Conservation (phyloP, 2,113 vertebrate genomes). For the Rhinogobius similis region DNA sequence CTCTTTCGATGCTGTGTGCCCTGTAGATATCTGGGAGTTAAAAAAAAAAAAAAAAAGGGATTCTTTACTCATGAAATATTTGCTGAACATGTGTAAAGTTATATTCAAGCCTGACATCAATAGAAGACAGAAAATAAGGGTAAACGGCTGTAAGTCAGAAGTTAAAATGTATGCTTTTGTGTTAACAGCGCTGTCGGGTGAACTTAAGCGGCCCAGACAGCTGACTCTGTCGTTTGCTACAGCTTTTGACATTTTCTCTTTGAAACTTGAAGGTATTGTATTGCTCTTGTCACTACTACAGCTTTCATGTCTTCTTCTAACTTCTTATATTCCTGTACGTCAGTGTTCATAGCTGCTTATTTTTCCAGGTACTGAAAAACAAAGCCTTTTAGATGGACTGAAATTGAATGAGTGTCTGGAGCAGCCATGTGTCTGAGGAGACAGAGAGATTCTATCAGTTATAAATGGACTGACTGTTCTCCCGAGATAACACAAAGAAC, state of each 20-base stretch:
- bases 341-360: not conserved
- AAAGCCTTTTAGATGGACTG: not conserved
- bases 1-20: too few relatives aligned
- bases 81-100: not conserved
- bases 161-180: not conserved
- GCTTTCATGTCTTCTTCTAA: not conserved
- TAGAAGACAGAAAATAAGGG: not conserved
- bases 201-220: conserved; percentile 1
- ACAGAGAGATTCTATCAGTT: conserved; percentile 7
- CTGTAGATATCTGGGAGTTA: too few relatives aligned
- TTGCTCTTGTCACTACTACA: not conserved
- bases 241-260: conserved; percentile 9
- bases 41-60: too few relatives aligned
- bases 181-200: conserved; percentile 4
- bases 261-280: conserved; percentile 6
- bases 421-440: conserved; percentile 3
- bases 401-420: conserved; percentile 7
- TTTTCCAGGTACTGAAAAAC: conserved; percentile 1
- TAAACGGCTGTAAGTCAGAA: not conserved
- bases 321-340: not conserved
- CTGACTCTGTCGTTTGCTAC: not conserved
- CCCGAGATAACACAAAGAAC: not conserved
- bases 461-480: conserved; percentile 10
- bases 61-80: not conserved
- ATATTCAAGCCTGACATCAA: not conserved